Conservation (phyloP, 2,888 invertebrate genomes). For the Synanthedon andrenaeformis region DNA sequence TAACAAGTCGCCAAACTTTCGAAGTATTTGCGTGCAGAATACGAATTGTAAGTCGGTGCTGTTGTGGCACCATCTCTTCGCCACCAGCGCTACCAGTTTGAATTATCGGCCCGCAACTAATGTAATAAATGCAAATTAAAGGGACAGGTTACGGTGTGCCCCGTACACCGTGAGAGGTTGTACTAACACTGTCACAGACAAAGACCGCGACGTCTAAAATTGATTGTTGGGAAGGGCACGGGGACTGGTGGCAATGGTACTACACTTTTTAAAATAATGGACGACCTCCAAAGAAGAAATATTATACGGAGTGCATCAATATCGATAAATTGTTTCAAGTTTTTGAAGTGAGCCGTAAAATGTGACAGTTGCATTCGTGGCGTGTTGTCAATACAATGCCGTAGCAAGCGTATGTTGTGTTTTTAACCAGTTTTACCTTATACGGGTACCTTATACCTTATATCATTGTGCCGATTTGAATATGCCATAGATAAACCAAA, state of each 20-base stretch:
- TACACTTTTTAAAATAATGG: background rate
- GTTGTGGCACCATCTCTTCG: background rate
- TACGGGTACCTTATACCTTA: no score
- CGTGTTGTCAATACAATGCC: no score
- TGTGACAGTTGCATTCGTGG: no score
- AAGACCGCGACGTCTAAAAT: slow-evolving; percentile 34
- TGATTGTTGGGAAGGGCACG: slow-evolving; percentile 4
- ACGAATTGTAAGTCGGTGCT: no score
- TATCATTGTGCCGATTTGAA: no score
- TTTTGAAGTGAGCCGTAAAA: no score
- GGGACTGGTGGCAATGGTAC: background rate
- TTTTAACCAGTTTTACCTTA: no score
- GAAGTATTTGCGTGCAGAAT: background rate
- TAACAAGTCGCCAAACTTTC: background rate
- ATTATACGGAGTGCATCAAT: background rate
- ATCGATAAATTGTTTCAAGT: no score
- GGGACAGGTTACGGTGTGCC: slow-evolving; percentile 38
- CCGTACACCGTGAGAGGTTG: no score
- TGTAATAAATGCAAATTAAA: slow-evolving; percentile 58
- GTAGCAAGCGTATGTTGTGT: no score
- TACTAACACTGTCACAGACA: slow-evolving; percentile 26
- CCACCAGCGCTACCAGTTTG: slow-evolving; percentile 2
- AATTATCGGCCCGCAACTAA: slow-evolving; percentile 27
- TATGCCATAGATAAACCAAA: no score
- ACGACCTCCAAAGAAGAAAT: no score